Conservation (phyloP, 2,888 invertebrate genomes). For the Frankliniella fusca region DNA sequence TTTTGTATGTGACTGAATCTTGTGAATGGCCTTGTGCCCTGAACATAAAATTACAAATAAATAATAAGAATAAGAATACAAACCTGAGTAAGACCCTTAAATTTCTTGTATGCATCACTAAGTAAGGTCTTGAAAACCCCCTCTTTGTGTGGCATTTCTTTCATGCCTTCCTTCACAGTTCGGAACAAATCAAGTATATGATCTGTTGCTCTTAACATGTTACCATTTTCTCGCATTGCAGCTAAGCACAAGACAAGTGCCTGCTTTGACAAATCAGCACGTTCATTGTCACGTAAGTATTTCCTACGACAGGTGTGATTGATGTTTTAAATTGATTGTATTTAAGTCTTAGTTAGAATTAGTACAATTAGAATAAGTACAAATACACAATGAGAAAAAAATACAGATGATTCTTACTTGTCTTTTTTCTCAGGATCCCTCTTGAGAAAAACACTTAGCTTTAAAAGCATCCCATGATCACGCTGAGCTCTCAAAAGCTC, state of each 20-base stretch:
- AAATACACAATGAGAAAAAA: slow-evolving; percentile 1
- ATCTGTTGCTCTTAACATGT: slow-evolving; percentile 43
- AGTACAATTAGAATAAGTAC: neutral
- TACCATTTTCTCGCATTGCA: slow-evolving; percentile 52
- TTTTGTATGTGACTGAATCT: too few relatives aligned
- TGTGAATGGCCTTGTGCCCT: too few relatives aligned
- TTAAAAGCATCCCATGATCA: slow-evolving; percentile 74
- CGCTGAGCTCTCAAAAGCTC: slow-evolving; percentile 73
- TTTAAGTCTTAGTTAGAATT: slow-evolving; percentile 12
- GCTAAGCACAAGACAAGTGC: slow-evolving; percentile 70
- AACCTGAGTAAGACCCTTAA: slow-evolving; percentile 55
- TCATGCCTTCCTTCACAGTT: slow-evolving; percentile 65
- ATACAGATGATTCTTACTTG: slow-evolving; percentile 58
- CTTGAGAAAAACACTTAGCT: slow-evolving; percentile 72
- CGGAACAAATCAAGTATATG: slow-evolving; percentile 53
- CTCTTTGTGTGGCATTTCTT: slow-evolving; percentile 58
- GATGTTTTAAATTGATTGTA: slow-evolving; percentile 28
- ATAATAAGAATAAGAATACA: neutral
- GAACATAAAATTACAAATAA: too few relatives aligned
- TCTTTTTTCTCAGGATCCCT: slow-evolving; percentile 76
- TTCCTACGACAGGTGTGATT: slow-evolving; percentile 51
- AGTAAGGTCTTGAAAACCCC: slow-evolving; percentile 60
- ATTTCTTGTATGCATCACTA: slow-evolving; percentile 65
- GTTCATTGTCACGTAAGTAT: slow-evolving; percentile 79
- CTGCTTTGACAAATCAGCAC: slow-evolving; percentile 73